These are phyloP conservation scores for Rhinella marina DNA, from an alignment of 2,797 vertebrate genomes.

Conservation along the genomic window DNA sequence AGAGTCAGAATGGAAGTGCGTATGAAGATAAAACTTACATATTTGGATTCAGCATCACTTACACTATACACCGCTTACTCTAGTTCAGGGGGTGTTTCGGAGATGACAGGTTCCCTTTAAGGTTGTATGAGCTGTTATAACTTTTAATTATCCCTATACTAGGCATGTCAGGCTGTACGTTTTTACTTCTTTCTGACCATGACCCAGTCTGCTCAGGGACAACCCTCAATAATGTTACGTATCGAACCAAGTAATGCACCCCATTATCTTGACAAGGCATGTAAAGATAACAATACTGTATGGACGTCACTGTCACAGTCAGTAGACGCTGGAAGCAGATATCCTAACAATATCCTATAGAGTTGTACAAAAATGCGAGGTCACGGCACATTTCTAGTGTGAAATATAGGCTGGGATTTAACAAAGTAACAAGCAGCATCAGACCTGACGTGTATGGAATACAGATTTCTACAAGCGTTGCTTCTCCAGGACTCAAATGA, in stretches of 20 bases:
- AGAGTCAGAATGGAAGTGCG: too few relatives aligned
- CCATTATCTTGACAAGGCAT: neutral
- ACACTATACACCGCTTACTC: too few relatives aligned
- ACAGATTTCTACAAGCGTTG: neutral
- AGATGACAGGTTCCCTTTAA: too few relatives aligned
- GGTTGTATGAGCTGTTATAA: neutral
- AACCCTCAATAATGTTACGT: neutral
- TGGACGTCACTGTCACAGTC: neutral
- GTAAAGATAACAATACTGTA: neutral
- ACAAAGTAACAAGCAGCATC: constrained; percentile 2
- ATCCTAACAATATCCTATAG: neutral
- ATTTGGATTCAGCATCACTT: too few relatives aligned
- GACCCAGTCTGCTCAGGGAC: too few relatives aligned
- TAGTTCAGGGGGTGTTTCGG: too few relatives aligned
- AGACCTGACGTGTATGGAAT: neutral
- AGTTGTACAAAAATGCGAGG: neutral
- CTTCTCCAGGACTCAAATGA: neutral
- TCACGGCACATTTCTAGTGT: neutral
- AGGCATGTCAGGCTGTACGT: neutral
- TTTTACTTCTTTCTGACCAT: neutral
- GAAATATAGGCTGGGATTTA: neutral
- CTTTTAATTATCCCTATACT: neutral
- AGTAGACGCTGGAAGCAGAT: neutral
- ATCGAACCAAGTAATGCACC: neutral
- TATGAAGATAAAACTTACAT: too few relatives aligned